Evolutionary conservation across 2,888 invertebrate species (phyloP).

Genomic region (Mythimna ferrago): DNA sequence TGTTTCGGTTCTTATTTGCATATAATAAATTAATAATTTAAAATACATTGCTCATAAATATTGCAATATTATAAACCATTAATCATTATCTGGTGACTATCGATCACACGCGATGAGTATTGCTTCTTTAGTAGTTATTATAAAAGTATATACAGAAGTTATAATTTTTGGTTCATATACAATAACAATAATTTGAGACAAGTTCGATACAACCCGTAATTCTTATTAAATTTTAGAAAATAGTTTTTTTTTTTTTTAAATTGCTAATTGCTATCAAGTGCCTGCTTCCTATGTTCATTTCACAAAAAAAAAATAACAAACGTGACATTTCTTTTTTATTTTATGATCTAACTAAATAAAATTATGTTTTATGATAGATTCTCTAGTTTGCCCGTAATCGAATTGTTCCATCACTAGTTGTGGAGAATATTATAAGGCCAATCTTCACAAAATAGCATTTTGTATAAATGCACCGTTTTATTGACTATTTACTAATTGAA

Average conservation of each 20-base stretch:
- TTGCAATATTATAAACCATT: conserved; percentile 1
- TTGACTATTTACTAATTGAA: conserved; percentile 12
- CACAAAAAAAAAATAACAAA: background rate
- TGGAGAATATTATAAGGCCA: background rate
- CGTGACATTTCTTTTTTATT: conserved; percentile 15
- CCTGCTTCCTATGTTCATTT: background rate
- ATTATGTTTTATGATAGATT: conserved; percentile 5
- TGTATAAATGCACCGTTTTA: conserved; percentile 44
- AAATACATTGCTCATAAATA: background rate
- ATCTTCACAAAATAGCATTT: conserved; percentile 20
- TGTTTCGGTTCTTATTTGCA: conserved; percentile 7
- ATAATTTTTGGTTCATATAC: conserved; percentile 4
- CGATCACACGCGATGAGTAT: conserved; percentile 21
- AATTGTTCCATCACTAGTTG: background rate
- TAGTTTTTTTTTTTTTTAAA: conserved; percentile 9
- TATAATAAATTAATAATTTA: background rate
- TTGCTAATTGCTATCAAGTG: background rate
- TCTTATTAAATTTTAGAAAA: conserved; percentile 22
- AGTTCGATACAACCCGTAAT: conserved; percentile 22
- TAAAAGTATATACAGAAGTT: conserved; percentile 13
- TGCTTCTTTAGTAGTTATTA: background rate
- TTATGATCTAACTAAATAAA: conserved; percentile 14
- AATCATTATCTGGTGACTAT: conserved; percentile 7
- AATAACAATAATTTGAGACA: conserved; percentile 38
- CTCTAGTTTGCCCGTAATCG: background rate